These are phyloP conservation scores for Lerema accius DNA, from an alignment of 1,140 invertebrate genomes.

Conservation along the genomic window DNA sequence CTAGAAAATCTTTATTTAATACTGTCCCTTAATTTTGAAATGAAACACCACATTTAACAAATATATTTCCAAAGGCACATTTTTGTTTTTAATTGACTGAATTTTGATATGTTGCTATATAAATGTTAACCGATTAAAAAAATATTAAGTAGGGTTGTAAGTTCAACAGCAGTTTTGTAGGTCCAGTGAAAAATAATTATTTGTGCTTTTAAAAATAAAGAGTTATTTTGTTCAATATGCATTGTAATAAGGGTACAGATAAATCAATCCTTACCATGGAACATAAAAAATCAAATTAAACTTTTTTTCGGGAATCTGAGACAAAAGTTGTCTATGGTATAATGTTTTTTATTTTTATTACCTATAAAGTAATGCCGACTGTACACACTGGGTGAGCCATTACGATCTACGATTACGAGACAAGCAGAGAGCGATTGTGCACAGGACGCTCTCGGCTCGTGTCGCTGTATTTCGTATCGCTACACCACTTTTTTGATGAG, in stretches of 20 bases:
- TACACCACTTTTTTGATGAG: too few relatives aligned
- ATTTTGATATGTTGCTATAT: not conserved
- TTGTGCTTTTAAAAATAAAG: not conserved
- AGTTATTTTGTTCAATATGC: not conserved
- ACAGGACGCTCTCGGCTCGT: too few relatives aligned
- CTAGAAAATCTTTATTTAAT: slow-evolving; percentile 46
- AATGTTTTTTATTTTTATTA: too few relatives aligned
- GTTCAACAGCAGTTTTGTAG: not conserved
- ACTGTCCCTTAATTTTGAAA: slow-evolving; percentile 47
- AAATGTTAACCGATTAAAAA: not conserved
- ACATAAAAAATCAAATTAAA: too few relatives aligned
- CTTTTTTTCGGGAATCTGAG: too few relatives aligned
- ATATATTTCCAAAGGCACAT: slow-evolving; percentile 9
- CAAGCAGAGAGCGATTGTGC: too few relatives aligned
- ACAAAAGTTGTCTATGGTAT: too few relatives aligned
- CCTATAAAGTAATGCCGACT: too few relatives aligned
- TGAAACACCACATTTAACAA: slow-evolving; percentile 8
- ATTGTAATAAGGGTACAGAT: not conserved
- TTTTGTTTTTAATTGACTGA: not conserved
- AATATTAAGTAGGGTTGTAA: too few relatives aligned
- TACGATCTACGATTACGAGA: too few relatives aligned
- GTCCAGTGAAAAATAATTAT: not conserved
- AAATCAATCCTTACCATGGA: not conserved
- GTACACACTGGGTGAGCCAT: too few relatives aligned
- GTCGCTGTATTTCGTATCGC: too few relatives aligned